Conservation (phyloP, 2,113 vertebrate species). For the Cololabis saira region DNA sequence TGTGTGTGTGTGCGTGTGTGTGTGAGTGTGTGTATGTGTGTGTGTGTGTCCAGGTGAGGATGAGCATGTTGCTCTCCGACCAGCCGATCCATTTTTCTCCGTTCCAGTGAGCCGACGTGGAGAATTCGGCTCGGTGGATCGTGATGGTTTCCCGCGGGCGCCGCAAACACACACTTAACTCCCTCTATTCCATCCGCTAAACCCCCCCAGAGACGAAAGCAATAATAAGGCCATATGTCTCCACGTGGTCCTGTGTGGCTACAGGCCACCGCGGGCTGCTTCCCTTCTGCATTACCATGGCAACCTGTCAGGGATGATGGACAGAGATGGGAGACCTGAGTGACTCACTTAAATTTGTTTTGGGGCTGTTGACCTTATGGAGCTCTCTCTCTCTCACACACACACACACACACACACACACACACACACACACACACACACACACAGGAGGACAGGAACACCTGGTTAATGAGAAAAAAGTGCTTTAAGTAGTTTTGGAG, state of each 20-base stretch:
- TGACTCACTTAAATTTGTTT: slow-evolving; percentile 62
- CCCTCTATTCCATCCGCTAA: slow-evolving; percentile 40
- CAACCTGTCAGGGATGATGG: slow-evolving; percentile 60
- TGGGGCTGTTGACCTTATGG: slow-evolving; percentile 54
- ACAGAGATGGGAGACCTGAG: slow-evolving; percentile 52
- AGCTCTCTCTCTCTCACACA: slow-evolving; percentile 10
- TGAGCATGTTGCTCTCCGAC: slow-evolving; percentile 37
- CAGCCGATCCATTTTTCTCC: slow-evolving; percentile 44
- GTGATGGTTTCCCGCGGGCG: slow-evolving; percentile 38
- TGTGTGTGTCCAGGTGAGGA: background rate
- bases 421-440: slow-evolving; percentile 21
- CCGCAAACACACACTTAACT: slow-evolving; percentile 31
- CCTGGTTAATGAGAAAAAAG: slow-evolving; percentile 61
- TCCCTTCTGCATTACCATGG: slow-evolving; percentile 49
- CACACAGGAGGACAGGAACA: slow-evolving; percentile 33
- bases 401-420: slow-evolving; percentile 22
- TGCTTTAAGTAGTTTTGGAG: slow-evolving; percentile 60
- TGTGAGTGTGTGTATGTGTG: too few relatives aligned
- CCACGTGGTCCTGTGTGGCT: slow-evolving; percentile 33
- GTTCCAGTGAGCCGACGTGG: slow-evolving; percentile 31
- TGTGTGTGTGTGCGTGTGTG: too few relatives aligned
- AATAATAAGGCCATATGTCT: slow-evolving; percentile 69
- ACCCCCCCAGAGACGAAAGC: slow-evolving; percentile 46
- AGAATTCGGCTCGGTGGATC: slow-evolving; percentile 46
- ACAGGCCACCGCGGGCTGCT: slow-evolving; percentile 53